phyloP scores from a whole-genome alignment of 2,113 vertebrate genomes.

The Callorhinus ursinus region DNA sequence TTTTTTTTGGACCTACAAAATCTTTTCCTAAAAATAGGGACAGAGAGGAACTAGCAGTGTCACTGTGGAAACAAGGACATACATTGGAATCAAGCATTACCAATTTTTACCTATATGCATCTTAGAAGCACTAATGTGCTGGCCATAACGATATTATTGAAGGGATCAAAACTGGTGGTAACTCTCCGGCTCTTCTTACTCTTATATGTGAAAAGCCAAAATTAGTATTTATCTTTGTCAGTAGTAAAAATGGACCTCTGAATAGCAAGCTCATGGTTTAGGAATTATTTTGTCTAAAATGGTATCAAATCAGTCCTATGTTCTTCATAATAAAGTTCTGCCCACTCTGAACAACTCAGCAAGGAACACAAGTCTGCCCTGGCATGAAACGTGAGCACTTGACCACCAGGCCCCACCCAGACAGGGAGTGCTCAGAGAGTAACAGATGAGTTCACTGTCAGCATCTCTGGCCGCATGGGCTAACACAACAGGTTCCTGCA shows the following conservation, averaged over 20 bases:
- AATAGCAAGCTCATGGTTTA: not conserved
- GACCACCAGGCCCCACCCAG: accelerated
- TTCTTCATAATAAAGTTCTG: conserved; percentile 8
- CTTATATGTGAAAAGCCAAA: conserved; percentile 16
- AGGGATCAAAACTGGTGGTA: not conserved
- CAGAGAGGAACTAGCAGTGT: not conserved
- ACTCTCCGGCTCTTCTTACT: not conserved
- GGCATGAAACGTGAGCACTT: not conserved
- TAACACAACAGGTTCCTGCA: not conserved
- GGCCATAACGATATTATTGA: not conserved
- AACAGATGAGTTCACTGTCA: not conserved
- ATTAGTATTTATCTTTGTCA: not conserved
- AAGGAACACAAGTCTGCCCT: not conserved
- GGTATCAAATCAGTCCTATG: not conserved
- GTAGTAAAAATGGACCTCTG: not conserved
- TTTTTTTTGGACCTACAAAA: not conserved
- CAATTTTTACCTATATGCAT: not conserved
- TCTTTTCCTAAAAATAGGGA: conserved; percentile 4
- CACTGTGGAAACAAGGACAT: not conserved
- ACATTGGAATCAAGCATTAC: not conserved
- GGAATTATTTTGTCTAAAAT: not conserved
- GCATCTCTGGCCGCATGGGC: not conserved
- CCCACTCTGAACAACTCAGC: not conserved
- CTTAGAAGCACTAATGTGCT: not conserved
- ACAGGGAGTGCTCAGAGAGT: not conserved